These are phyloP conservation scores for Chloropsis hardwickii DNA, from an alignment of 2,113 vertebrate species.

Conservation along the genomic window DNA sequence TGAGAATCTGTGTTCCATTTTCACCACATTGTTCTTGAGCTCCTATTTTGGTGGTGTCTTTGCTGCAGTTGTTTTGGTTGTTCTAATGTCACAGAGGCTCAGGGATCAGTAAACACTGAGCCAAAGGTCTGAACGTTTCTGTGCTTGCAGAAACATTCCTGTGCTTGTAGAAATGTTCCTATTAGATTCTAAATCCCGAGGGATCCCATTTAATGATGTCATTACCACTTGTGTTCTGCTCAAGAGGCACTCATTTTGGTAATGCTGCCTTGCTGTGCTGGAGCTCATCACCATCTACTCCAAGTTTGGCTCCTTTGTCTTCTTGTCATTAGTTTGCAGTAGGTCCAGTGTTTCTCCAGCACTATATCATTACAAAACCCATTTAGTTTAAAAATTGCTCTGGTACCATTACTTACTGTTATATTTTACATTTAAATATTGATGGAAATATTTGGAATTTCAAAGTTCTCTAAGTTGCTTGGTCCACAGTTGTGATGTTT, in stretches of 20 bases:
- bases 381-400: background rate
- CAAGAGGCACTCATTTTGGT: background rate
- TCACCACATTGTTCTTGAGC: background rate
- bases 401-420: background rate
- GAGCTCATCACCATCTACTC: background rate
- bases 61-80: background rate
- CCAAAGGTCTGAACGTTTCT: background rate
- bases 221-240: background rate
- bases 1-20: background rate
- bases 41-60: background rate
- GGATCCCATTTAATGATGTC: background rate
- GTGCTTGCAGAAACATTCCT: background rate
- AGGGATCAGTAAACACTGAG: background rate
- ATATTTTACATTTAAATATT: background rate
- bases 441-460: background rate
- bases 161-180: background rate
- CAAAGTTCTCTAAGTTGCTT: background rate
- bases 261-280: background rate
- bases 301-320: background rate
- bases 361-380: background rate
- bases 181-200: background rate
- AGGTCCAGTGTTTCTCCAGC: background rate
- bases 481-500: background rate
- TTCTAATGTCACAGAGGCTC: background rate
- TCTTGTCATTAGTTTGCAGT: background rate